These are phyloP conservation scores for Suncus etruscus DNA, from an alignment of 2,113 vertebrate species.

Conservation along the genomic window DNA sequence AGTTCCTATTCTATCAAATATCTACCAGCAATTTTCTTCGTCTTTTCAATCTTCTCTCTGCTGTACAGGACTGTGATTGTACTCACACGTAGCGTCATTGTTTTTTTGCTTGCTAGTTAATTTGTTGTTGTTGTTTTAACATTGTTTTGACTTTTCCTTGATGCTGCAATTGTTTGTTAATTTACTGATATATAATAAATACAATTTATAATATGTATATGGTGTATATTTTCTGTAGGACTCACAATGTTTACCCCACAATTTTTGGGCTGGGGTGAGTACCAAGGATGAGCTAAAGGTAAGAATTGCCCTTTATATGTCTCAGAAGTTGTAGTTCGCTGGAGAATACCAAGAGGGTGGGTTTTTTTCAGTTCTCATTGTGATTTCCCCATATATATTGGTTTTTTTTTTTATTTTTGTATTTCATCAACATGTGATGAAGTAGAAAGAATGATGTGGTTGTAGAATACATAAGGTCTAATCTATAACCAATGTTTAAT, in stretches of 20 bases:
- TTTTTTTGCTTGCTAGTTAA: not conserved
- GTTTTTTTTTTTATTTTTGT: too few relatives aligned
- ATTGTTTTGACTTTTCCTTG: not conserved
- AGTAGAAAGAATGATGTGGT: not conserved
- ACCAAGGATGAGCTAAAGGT: not conserved
- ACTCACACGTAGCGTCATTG: not conserved
- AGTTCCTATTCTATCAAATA: not conserved
- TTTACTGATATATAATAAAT: too few relatives aligned
- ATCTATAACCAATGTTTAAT: not conserved
- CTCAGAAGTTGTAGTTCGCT: too few relatives aligned
- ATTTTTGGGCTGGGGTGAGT: not conserved
- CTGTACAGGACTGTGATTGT: not conserved
- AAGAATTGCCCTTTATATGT: not conserved
- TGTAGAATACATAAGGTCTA: not conserved
- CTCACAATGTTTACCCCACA: too few relatives aligned
- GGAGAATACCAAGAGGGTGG: not conserved
- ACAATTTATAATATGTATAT: too few relatives aligned
- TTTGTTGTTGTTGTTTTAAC: not conserved
- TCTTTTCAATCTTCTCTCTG: not conserved
- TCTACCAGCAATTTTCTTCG: not conserved
- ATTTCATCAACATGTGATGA: not conserved
- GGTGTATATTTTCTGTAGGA: too few relatives aligned
- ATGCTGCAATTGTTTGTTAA: not conserved
- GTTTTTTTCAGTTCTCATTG: too few relatives aligned
- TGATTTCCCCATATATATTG: too few relatives aligned